Base-by-base conservation (phyloP, 2,888 invertebrate genomes). In the Phanerotoma sp. region DNA sequence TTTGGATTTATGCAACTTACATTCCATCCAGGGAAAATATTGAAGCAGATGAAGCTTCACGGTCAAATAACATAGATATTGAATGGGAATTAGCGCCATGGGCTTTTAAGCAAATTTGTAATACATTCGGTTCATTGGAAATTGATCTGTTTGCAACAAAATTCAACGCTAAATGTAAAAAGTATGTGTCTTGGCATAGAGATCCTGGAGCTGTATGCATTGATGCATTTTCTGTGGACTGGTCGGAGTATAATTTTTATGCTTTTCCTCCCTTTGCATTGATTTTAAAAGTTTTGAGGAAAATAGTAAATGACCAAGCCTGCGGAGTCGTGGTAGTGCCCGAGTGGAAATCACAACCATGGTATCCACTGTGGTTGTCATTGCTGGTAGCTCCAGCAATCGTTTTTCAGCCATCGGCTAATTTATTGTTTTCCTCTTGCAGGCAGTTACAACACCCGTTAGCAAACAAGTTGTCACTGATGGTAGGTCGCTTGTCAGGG, bases 291-390 rank as follows among this genome's bases (percentile, higher is more conserved):
- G 5, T 9, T 7, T 9, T 25, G 1, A 25, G 25, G 25, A 25
- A 6, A 7, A 6, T 25, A 9, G 9, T 25, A 9, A 3, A 7
- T 5, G 56, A 55, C 10, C 9, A 38, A 30, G 25, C 50, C 16
- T 25, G 48, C 5, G 56, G 54, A n/a, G 51, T 55, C 22, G 1
- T 58, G 9, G 55, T 57, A 5, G 51, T 58, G 3, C 58, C 58
- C 7, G 1, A 22, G 2, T 54, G 53, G 56, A 18, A 32, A 7
- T 44, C 58, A 5, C 58, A 61, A 21, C 18, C 54, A 2, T 58
- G 58, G 58, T 58, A 54, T 16, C 57, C 55, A 2, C 11, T 57
- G 0, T 58, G 54, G 32, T 6, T 13, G 21, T 53, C 52, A 9
- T 37, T 54, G 18, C 22, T 58, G 9, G 20, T 37, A n/a, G 3